A percentile compares a stretch with the other conserved stretches of the same genome.
These are phyloP conservation scores for Alces alces DNA, from an alignment of 2,113 vertebrate genomes.

Conservation along the genomic window DNA sequence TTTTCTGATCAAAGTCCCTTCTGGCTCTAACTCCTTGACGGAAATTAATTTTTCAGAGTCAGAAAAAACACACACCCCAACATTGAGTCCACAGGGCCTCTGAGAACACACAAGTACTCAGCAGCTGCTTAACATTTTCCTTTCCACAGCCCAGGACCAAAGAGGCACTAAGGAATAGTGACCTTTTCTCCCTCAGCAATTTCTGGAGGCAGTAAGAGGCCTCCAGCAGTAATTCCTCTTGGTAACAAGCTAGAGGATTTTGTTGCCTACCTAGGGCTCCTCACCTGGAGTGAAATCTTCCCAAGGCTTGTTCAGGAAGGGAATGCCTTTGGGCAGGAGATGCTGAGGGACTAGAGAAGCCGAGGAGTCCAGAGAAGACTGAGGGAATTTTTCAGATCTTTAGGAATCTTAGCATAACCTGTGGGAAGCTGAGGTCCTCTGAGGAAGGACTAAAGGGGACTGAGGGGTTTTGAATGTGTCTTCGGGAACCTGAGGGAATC, in stretches of 20 bases:
- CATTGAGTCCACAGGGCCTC: background rate
- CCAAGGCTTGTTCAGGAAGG: background rate
- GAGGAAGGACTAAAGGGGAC: background rate
- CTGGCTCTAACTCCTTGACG: background rate
- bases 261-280: no score
- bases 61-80: background rate
- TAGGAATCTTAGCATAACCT: background rate
- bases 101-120: background rate
- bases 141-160: background rate
- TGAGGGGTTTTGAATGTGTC: background rate
- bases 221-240: conserved; percentile 76
- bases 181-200: background rate
- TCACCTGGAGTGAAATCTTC: background rate
- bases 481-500: background rate
- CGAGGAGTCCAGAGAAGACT: background rate
- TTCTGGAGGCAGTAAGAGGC: conserved; percentile 71
- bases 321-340: background rate
- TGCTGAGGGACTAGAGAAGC: background rate
- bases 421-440: background rate
- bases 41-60: background rate
- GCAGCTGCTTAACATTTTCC: background rate
- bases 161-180: background rate
- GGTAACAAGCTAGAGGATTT: conserved; percentile 66
- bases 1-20: background rate
- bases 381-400: background rate